Evolutionary conservation across 2,113 vertebrate genomes (phyloP).

Genomic region (Conger conger): DNA sequence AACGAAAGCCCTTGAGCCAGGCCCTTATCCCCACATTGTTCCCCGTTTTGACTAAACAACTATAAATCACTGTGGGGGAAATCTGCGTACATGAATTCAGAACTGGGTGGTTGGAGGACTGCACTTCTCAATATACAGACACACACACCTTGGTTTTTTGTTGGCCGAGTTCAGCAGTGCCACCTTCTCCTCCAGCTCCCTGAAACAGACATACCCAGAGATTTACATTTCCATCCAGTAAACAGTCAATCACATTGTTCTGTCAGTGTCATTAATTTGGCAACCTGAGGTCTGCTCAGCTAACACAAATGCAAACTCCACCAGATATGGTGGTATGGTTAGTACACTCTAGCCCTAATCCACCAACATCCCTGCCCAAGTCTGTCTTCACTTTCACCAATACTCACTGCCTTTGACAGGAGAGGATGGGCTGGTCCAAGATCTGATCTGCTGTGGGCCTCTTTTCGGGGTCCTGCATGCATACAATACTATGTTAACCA

Average conservation of each 20-base stretch:
- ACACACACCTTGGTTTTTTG: slow-evolving; percentile 88
- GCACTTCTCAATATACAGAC: background rate
- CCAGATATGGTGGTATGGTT: background rate
- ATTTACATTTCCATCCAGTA: background rate
- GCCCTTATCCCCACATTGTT: too few relatives aligned
- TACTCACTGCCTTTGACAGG: slow-evolving; percentile 79
- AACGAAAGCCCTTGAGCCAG: too few relatives aligned
- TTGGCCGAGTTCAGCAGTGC: slow-evolving; percentile 85
- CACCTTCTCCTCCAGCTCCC: slow-evolving; percentile 90
- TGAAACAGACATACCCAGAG: slow-evolving; percentile 49
- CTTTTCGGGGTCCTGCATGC: slow-evolving; percentile 85
- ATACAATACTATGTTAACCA: background rate
- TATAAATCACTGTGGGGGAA: background rate
- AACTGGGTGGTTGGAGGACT: background rate
- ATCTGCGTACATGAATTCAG: background rate
- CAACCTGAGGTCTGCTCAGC: background rate
- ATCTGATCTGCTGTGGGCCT: slow-evolving; percentile 89
- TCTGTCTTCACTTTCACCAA: background rate
- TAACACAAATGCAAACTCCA: background rate
- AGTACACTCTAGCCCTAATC: background rate
- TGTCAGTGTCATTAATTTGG: background rate
- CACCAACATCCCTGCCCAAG: background rate
- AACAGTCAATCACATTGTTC: background rate
- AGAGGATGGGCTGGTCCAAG: slow-evolving; percentile 81
- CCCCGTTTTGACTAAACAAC: too few relatives aligned